A percentile compares a stretch with the other conserved stretches of the same genome.
phyloP scores from a whole-genome alignment of 2,797 vertebrate genomes.

The Phrynocephalus guinanensis region DNA sequence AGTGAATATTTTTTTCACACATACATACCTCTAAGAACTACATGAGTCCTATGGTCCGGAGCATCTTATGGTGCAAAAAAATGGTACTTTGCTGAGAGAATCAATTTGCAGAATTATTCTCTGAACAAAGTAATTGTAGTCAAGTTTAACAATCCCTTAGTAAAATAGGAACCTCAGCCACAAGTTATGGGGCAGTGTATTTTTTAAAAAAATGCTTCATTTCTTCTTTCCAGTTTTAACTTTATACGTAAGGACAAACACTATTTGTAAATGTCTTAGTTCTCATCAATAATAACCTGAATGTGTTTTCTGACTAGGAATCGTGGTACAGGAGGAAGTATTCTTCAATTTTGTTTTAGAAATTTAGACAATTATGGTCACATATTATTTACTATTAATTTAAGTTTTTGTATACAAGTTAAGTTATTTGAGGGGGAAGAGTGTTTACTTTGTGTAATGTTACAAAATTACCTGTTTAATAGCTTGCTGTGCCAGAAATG shows the following conservation, averaged over 20 bases:
- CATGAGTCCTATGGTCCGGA: no score
- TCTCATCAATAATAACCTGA: neutral
- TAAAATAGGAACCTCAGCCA: neutral
- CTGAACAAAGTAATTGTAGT: neutral
- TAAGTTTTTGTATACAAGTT: neutral
- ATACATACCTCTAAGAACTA: no score
- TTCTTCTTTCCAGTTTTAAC: neutral
- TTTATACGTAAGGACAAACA: neutral
- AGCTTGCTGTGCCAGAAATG: constrained; percentile 82
- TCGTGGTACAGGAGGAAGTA: neutral
- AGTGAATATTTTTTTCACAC: no score
- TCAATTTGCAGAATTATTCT: neutral
- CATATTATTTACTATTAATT: neutral
- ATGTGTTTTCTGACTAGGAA: neutral
- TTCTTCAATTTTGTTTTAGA: constrained; percentile 20
- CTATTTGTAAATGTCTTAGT: neutral
- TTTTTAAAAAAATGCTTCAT: neutral
- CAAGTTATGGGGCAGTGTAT: neutral
- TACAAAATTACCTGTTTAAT: constrained; percentile 80
- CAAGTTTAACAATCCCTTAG: neutral
- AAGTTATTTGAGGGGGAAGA: neutral
- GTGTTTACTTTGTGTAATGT: neutral
- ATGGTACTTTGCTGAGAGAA: constrained; percentile 37
- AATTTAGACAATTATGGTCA: neutral
- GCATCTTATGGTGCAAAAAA: no score